Evolutionary conservation across 2,113 vertebrate species (phyloP).

Genomic region (Nothoprocta pentlandii): DNA sequence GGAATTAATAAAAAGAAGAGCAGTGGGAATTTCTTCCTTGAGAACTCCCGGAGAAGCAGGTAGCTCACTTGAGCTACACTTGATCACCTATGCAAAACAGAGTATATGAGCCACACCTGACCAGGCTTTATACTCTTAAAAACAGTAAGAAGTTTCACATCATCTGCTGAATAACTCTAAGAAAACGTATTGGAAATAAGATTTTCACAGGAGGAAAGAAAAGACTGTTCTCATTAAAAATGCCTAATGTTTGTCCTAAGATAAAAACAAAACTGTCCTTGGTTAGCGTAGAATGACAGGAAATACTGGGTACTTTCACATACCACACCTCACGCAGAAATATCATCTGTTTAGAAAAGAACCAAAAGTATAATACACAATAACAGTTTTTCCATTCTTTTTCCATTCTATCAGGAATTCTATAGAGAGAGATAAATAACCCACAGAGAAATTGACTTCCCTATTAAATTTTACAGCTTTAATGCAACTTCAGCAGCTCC

Average conservation of each 20-base stretch:
- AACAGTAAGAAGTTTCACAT: neutral
- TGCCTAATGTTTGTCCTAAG: neutral
- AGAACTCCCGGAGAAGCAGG: neutral
- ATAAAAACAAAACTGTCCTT: neutral
- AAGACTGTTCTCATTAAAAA: neutral
- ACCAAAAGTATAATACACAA: neutral
- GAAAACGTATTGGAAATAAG: neutral
- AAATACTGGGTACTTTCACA: neutral
- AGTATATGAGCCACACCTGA: neutral
- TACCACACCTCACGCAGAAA: neutral
- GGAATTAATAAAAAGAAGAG: neutral
- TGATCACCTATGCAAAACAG: neutral
- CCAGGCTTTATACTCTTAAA: neutral
- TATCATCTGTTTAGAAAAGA: neutral
- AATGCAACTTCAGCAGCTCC: neutral
- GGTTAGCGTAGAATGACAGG: neutral
- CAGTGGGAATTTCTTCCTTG: neutral
- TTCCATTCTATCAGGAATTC: neutral
- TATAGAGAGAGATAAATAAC: neutral
- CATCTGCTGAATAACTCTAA: neutral
- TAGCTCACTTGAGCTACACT: neutral
- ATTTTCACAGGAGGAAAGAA: neutral
- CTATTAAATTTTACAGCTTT: neutral
- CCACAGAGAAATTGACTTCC: neutral
- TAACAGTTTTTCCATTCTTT: neutral